phyloP scores from a whole-genome alignment of 1,140 invertebrate genomes.

The Aphelenchoides besseyi region DNA sequence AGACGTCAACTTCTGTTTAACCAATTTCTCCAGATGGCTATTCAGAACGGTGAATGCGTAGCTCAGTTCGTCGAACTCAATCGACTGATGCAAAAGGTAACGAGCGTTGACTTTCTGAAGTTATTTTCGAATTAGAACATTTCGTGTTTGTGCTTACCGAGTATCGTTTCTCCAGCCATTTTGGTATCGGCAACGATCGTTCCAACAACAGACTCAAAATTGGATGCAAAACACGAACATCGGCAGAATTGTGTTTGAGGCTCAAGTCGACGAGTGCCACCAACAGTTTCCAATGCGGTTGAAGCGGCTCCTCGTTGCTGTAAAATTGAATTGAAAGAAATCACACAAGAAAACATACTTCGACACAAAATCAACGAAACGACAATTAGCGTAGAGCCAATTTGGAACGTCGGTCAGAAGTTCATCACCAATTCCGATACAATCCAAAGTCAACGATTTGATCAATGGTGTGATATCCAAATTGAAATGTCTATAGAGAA shows the following conservation, averaged over 20 bases:
- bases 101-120: slow-evolving; percentile 38
- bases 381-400: slow-evolving; percentile 8
- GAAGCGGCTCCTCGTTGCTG: neutral
- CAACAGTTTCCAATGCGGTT: slow-evolving; percentile 36
- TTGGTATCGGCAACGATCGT: slow-evolving; percentile 27
- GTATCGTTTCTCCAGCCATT: slow-evolving; percentile 36
- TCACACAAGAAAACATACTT: neutral
- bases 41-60: slow-evolving; percentile 33
- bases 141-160: slow-evolving; percentile 10
- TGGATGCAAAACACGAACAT: slow-evolving; percentile 38
- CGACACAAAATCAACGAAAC: slow-evolving; percentile 7
- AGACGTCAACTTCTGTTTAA: neutral
- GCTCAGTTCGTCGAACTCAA: slow-evolving; percentile 39
- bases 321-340: neutral
- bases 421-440: slow-evolving; percentile 6
- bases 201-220: slow-evolving; percentile 34
- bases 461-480: neutral
- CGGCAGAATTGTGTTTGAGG: slow-evolving; percentile 25
- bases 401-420: neutral
- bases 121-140: slow-evolving; percentile 4
- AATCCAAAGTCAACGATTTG: slow-evolving; percentile 13
- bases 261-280: slow-evolving; percentile 44
- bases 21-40: slow-evolving; percentile 24
- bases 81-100: slow-evolving; percentile 36
- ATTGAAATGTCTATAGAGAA: slow-evolving; percentile 12